phyloP scores from a whole-genome alignment of 2,797 vertebrate species.

The Triplophysa bombifrons region DNA sequence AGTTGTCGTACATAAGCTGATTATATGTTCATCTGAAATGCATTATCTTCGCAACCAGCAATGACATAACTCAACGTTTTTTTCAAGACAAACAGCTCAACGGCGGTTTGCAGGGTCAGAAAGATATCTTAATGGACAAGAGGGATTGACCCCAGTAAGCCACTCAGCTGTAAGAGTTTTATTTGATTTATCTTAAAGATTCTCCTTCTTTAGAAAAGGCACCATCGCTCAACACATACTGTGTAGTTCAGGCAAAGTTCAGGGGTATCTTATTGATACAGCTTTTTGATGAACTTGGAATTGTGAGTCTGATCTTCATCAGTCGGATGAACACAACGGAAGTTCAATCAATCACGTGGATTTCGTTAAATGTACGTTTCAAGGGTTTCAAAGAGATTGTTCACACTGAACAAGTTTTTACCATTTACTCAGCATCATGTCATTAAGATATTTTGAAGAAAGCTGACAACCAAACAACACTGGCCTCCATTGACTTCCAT shows the following conservation, averaged over 20 bases:
- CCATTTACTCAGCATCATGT: too few relatives aligned
- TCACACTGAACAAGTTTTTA: too few relatives aligned
- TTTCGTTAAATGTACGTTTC: background rate
- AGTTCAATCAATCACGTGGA: background rate
- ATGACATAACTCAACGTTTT: constrained; percentile 23
- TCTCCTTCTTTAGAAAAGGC: constrained; percentile 27
- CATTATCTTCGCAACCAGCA: constrained; percentile 15
- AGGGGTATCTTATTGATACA: background rate
- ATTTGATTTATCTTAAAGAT: constrained; percentile 36
- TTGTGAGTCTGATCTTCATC: constrained; percentile 23
- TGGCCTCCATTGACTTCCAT: too few relatives aligned
- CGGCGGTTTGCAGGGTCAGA: background rate
- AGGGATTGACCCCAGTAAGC: background rate
- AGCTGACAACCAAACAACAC: too few relatives aligned
- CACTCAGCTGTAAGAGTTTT: constrained; percentile 24
- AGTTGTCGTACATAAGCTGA: constrained; percentile 24
- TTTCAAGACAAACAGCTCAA: background rate
- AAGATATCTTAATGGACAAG: constrained; percentile 21
- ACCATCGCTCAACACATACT: constrained; percentile 33
- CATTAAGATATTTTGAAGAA: too few relatives aligned
- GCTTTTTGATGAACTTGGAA: constrained; percentile 23
- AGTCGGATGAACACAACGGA: background rate
- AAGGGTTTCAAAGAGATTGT: too few relatives aligned
- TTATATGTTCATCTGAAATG: constrained; percentile 30
- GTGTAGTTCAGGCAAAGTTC: constrained; percentile 40